Base-by-base conservation (phyloP, 2,113 vertebrate genomes). In the Acanthisitta chloris region DNA sequence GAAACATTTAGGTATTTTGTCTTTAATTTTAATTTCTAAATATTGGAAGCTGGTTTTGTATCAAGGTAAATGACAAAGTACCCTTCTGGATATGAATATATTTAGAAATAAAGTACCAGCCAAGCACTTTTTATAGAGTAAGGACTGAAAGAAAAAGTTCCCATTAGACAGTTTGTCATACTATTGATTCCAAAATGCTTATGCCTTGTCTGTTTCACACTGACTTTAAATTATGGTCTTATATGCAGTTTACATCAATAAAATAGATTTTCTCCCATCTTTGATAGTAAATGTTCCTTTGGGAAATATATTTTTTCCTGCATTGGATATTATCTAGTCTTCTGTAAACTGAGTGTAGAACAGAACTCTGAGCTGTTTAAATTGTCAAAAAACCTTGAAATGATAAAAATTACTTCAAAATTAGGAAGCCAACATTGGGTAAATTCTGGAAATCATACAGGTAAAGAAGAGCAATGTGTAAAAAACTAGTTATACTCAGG, bases 151-250 rank as follows among this genome's bases (percentile, higher is more conserved):
- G 7, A 24, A 62, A 80, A 88, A 5, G 10, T 72, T 71, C 23
- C 40, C 2, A 9, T 65, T 69, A 46, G 26, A 33, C 26, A 71
- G 20, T 40, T 86, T 80, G 31, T 83, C 42, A 65, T 45, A 6
- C 2, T 83, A 57, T 49, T 42, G 64, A 88, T 90, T 45, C 31
- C 6, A 83, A 69, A 88, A 61, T 43, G 3, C 67, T 67, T 28
- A 7, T 36, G 5, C n/a, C 52, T 69, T 82, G 5, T 43, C 25
- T 66, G 13, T 48, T 73, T 69, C 45, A 54, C 10, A 23, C 21
- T 18, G 49, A 77, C 29, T 84, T 79, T 80, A 83, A 94, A 61
- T 86, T 58, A 66, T 64, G 28, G 48, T 88, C 12, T 82, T 90
- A 12, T 31, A 40, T 52, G 26, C 13, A 65, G 7, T 23, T 78